Evolutionary conservation across 2,113 vertebrate genomes (phyloP).

Genomic region (Uropsilus gracilis): DNA sequence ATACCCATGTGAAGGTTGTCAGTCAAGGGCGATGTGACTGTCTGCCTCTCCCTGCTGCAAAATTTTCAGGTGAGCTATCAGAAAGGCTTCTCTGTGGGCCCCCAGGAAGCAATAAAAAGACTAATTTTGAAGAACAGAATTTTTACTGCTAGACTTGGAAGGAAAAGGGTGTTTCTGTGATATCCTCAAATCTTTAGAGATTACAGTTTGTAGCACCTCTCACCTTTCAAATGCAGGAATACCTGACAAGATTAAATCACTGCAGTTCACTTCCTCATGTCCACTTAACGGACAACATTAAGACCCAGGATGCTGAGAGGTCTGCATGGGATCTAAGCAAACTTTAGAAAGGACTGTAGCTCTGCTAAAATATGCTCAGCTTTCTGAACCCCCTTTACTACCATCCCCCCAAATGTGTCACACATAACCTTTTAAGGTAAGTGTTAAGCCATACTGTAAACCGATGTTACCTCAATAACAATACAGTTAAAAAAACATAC

Average conservation of each 20-base stretch:
- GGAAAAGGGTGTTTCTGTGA: neutral
- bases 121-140: neutral
- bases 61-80: neutral
- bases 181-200: neutral
- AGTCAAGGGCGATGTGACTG: constrained; percentile 69
- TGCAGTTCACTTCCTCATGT: neutral
- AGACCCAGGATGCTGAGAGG: neutral
- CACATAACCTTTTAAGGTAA: neutral
- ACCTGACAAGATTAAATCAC: neutral
- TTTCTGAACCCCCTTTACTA: neutral
- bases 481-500: neutral
- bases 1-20: constrained; percentile 64
- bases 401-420: neutral
- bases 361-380: neutral
- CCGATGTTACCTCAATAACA: too few species aligned
- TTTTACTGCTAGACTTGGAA: neutral
- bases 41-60: constrained; percentile 20
- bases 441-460: neutral
- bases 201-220: neutral
- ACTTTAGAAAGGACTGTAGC: neutral
- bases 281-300: neutral
- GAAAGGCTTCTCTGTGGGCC: neutral
- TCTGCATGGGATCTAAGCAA: neutral
- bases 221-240: neutral
- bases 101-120: constrained; percentile 10